Percentiles rank a stretch among this genome's conserved stretches.
Conservation (phyloP, 2,797 vertebrate genomes). For the Peromyscus melanophrys region DNA sequence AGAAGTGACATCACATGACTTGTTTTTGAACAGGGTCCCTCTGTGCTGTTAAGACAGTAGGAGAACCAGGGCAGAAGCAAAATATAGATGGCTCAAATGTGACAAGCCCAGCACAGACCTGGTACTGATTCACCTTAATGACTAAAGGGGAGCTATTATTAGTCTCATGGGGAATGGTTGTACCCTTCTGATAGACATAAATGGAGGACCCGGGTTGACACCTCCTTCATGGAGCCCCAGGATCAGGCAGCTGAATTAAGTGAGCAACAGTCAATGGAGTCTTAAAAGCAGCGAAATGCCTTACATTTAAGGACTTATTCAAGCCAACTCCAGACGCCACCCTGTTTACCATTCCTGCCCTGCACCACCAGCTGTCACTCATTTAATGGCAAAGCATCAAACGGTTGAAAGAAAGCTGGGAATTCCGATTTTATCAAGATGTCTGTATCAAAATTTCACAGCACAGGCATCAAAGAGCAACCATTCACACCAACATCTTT, state of each 20-base stretch:
- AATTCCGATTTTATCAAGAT: slow-evolving; percentile 53
- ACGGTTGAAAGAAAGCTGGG: neutral
- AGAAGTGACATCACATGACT: neutral
- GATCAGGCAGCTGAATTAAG: neutral
- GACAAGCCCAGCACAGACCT: neutral
- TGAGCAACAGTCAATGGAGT: neutral
- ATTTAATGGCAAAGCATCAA: neutral
- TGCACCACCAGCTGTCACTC: neutral
- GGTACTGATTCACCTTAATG: neutral
- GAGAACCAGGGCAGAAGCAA: neutral
- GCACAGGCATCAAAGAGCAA: slow-evolving; percentile 46
- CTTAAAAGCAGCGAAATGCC: neutral
- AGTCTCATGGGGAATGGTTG: neutral
- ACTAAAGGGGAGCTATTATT: neutral
- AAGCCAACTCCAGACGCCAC: neutral
- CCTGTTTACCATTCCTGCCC: neutral
- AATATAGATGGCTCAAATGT: neutral
- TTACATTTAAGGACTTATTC: neutral
- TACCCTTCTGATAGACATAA: neutral
- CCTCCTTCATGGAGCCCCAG: neutral
- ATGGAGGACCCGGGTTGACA: too few species aligned
- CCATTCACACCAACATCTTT: slow-evolving; percentile 29
- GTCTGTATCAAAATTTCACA: slow-evolving; percentile 54
- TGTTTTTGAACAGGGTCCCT: neutral
- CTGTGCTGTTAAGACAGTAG: neutral